phyloP scores from a whole-genome alignment of 2,797 vertebrate genomes.

The Arremon aurantiirostris region DNA sequence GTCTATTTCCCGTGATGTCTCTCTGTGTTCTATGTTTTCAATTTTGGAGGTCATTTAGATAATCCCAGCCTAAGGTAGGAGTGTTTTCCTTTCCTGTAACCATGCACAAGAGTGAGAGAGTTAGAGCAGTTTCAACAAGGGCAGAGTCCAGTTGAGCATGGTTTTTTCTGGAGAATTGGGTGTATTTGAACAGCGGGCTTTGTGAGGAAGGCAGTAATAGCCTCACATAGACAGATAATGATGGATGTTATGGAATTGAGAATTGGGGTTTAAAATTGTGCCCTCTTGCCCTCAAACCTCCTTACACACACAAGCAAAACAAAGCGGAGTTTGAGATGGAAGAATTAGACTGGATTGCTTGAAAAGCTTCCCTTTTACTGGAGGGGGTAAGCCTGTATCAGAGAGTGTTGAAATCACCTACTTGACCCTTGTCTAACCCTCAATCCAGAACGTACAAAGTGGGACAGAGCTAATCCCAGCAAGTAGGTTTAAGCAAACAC shows the following conservation, averaged over 20 bases:
- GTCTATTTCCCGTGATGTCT: background rate
- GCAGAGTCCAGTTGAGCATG: background rate
- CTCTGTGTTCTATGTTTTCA: background rate
- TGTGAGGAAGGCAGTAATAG: conserved; percentile 24
- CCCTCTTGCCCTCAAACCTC: conserved; percentile 60
- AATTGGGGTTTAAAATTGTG: conserved; percentile 64
- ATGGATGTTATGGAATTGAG: conserved; percentile 62
- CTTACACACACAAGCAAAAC: conserved; percentile 68
- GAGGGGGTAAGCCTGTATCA: conserved; percentile 60
- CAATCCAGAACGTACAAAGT: conserved; percentile 61
- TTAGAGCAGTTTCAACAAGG: background rate
- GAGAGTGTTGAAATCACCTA: conserved; percentile 75
- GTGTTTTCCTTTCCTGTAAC: background rate
- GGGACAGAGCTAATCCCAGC: conserved; percentile 72
- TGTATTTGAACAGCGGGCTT: conserved; percentile 62
- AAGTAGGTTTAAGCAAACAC: conserved; percentile 77
- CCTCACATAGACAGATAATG: conserved; percentile 55
- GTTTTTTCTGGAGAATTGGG: background rate
- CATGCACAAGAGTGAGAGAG: background rate
- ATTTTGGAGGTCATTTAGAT: background rate
- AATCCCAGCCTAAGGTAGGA: background rate
- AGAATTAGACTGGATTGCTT: conserved; percentile 26
- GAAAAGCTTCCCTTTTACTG: conserved; percentile 56
- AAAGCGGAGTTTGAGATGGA: conserved; percentile 57
- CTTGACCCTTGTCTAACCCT: conserved; percentile 78